phyloP scores from a whole-genome alignment of 2,888 invertebrate species.

The Aleiodes alternator region DNA sequence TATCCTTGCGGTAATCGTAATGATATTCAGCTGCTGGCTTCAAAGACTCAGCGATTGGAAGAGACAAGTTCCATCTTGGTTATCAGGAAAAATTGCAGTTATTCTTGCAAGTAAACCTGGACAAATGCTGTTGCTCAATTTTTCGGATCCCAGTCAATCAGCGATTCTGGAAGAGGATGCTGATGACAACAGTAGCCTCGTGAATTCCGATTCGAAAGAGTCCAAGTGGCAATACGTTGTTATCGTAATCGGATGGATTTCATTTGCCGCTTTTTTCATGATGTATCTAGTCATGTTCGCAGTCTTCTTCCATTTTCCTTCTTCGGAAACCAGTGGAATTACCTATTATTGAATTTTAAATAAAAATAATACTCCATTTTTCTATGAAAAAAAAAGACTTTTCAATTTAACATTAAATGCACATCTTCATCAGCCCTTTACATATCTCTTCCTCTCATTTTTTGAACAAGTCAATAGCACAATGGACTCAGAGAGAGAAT shows the following conservation, averaged over 20 bases:
- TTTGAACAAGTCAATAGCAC: neutral
- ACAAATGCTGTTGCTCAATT: constrained; percentile 62
- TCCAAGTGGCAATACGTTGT: constrained; percentile 62
- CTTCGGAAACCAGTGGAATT: neutral
- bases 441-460: constrained; percentile 3
- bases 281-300: constrained; percentile 62
- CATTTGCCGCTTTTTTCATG: constrained; percentile 58
- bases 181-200: constrained; percentile 61
- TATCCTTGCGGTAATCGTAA: constrained; percentile 56
- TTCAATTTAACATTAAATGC: constrained; percentile 1
- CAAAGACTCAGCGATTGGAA: constrained; percentile 59
- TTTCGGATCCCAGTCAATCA: constrained; percentile 64
- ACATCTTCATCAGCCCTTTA: constrained; percentile 16
- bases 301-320: constrained; percentile 55
- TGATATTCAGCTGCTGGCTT: constrained; percentile 54
- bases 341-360: too few relatives aligned
- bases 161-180: constrained; percentile 60
- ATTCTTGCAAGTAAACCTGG: constrained; percentile 65
- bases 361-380: neutral
- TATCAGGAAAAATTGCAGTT: constrained; percentile 54
- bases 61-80: constrained; percentile 61
- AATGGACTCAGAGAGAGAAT: neutral
- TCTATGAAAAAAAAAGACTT: constrained; percentile 9
- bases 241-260: constrained; percentile 64
- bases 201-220: constrained; percentile 48